Evolutionary conservation across 2,888 invertebrate species (phyloP).

Genomic region (Acleris emargana): DNA sequence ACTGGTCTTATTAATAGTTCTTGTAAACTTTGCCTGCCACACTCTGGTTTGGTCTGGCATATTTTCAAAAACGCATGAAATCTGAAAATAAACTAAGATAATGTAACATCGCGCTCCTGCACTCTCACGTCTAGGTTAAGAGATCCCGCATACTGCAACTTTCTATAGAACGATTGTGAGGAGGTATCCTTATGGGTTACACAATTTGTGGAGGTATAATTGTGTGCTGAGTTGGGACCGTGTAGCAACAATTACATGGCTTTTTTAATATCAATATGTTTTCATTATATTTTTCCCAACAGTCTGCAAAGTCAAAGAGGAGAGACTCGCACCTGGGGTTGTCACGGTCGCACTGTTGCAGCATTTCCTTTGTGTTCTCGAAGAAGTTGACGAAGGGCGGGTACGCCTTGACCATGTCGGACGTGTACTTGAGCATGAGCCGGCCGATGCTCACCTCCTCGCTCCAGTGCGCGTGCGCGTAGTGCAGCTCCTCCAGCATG

Average conservation of each 20-base stretch:
- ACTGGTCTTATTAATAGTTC: constrained; percentile 99
- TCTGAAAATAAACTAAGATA: constrained; percentile 58
- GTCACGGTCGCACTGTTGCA: constrained; percentile 94
- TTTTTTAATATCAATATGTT: too few relatives aligned
- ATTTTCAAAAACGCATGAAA: constrained; percentile 99
- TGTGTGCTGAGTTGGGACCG: too few relatives aligned
- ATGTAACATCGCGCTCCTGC: too few relatives aligned
- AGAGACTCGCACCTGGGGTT: constrained; percentile 87
- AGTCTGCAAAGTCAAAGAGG: background rate
- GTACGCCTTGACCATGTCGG: constrained; percentile 96
- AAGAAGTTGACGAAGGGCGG: constrained; percentile 99
- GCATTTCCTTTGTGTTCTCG: constrained; percentile 97
- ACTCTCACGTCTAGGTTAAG: background rate
- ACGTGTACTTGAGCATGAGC: constrained; percentile 93
- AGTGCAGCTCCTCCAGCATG: constrained; percentile 87
- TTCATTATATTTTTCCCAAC: too few relatives aligned
- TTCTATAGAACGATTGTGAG: too few relatives aligned
- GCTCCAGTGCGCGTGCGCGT: constrained; percentile 90
- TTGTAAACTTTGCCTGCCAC: constrained; percentile 96
- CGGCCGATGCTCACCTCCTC: constrained; percentile 95
- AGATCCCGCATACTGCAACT: too few relatives aligned
- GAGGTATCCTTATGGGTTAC: too few relatives aligned
- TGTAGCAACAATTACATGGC: too few relatives aligned
- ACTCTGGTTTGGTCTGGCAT: constrained; percentile 96
- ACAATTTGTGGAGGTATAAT: too few relatives aligned